Evolutionary conservation across 2,113 vertebrate genomes (phyloP).

Genomic region (Felis chaus): DNA sequence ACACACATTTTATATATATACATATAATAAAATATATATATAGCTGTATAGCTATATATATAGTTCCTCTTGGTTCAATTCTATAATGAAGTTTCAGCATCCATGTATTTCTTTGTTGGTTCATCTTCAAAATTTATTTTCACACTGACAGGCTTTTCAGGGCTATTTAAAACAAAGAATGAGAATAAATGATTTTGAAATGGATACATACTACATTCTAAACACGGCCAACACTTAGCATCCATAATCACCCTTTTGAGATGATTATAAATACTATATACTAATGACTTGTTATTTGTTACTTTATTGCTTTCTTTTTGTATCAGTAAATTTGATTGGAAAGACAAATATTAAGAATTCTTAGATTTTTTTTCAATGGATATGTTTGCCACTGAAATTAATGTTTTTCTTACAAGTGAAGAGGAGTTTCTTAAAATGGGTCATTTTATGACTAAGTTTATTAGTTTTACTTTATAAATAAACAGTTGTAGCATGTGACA

Average conservation of each 20-base stretch:
- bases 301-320: conserved; percentile 11
- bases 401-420: neutral
- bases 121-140: conserved; percentile 91
- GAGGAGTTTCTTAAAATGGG: neutral
- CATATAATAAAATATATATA: conserved; percentile 10
- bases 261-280: neutral
- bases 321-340: neutral
- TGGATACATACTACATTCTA: neutral
- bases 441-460: neutral
- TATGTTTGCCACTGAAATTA: neutral
- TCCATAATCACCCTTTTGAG: neutral
- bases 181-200: conserved; percentile 44
- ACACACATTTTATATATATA: conserved; percentile 33
- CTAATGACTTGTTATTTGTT: neutral
- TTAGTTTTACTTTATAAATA: neutral
- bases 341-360: neutral
- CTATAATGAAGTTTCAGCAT: conserved; percentile 94
- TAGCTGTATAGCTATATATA: conserved; percentile 56
- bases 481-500: neutral
- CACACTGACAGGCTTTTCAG: conserved; percentile 93
- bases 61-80: conserved; percentile 75
- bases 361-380: neutral
- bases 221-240: neutral
- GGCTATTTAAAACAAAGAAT: conserved; percentile 86
- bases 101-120: conserved; percentile 84